phyloP scores from a whole-genome alignment of 2,888 invertebrate genomes.

The Eudemis profundana region DNA sequence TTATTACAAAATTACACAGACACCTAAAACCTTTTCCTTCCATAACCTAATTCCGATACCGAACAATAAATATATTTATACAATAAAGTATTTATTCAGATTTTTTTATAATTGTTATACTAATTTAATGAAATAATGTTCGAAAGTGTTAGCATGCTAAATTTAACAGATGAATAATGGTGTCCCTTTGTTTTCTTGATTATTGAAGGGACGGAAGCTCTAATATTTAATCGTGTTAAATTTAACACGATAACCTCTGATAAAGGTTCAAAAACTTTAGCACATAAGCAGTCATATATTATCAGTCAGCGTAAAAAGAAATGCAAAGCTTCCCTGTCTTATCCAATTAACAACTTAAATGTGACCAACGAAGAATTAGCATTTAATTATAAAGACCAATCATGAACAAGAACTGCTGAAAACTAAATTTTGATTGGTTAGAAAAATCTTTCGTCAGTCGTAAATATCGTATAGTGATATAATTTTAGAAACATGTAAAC shows the following conservation, averaged over 20 bases:
- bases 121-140: constrained; percentile 26
- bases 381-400: background rate
- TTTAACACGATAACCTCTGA: constrained; percentile 36
- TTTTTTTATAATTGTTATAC: constrained; percentile 19
- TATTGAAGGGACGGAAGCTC: background rate
- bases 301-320: constrained; percentile 72
- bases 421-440: background rate
- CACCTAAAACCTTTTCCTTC: constrained; percentile 13
- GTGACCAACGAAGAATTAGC: constrained; percentile 2
- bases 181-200: background rate
- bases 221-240: background rate
- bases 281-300: constrained; percentile 70
- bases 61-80: constrained; percentile 12
- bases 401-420: background rate
- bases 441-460: background rate
- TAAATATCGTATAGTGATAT: no score
- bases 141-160: constrained; percentile 22
- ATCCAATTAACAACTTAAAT: constrained; percentile 46
- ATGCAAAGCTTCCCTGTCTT: constrained; percentile 68
- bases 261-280: constrained; percentile 71
- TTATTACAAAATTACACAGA: constrained; percentile 8
- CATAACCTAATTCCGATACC: constrained; percentile 26
- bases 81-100: constrained; percentile 21
- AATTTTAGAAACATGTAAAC: constrained; percentile 2
- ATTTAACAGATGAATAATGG: background rate